phyloP scores from a whole-genome alignment of 2,888 invertebrate species.

The Tiliacea aurago region DNA sequence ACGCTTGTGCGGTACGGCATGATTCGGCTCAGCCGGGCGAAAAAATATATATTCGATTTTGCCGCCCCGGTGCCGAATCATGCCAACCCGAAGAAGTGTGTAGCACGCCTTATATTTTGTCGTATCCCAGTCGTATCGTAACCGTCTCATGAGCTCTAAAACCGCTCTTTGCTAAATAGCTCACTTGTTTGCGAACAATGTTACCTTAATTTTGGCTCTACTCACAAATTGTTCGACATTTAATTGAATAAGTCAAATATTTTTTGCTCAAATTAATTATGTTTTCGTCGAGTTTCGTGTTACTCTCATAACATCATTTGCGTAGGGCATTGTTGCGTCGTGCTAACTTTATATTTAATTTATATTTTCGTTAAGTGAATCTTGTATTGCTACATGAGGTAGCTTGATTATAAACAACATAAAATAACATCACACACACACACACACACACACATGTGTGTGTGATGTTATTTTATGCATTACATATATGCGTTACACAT shows the following conservation, averaged over 20 bases:
- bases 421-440: no score
- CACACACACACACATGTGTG: no score
- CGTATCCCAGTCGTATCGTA: slow-evolving; percentile 25
- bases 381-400: background rate
- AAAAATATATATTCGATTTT: no score
- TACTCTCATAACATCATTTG: slow-evolving; percentile 22
- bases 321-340: slow-evolving; percentile 2
- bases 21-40: no score
- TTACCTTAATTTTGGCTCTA: slow-evolving; percentile 52
- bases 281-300: slow-evolving; percentile 46
- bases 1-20: no score
- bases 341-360: background rate
- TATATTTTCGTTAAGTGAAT: background rate
- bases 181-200: slow-evolving; percentile 61
- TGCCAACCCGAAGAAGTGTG: background rate
- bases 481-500: no score
- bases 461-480: no score
- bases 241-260: slow-evolving; percentile 62
- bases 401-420: background rate
- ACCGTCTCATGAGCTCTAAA: slow-evolving; percentile 29
- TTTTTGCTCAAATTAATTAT: slow-evolving; percentile 56
- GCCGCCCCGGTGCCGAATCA: background rate
- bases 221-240: slow-evolving; percentile 51
- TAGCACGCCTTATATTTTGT: background rate
- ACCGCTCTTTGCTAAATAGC: slow-evolving; percentile 39